Conservation (phyloP, 1,140 invertebrate genomes). For the Leptestheria dahalacensis region DNA sequence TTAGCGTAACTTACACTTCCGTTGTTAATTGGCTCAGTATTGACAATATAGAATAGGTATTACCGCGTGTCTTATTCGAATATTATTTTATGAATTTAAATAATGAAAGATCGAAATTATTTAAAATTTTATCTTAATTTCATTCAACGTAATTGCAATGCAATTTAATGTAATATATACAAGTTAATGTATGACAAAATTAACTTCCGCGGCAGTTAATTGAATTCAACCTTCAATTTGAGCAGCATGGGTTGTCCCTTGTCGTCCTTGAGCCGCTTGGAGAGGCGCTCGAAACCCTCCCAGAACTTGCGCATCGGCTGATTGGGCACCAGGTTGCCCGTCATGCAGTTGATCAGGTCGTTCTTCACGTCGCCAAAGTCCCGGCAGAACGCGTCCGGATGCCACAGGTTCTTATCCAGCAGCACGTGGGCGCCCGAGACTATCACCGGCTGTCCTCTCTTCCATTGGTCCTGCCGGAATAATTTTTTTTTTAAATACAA, state of each 20-base stretch:
- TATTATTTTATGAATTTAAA: too few relatives aligned
- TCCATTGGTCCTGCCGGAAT: conserved; percentile 94
- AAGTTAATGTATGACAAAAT: background rate
- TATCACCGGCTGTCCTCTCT: conserved; percentile 83
- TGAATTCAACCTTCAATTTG: conserved; percentile 41
- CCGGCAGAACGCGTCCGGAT: conserved; percentile 69
- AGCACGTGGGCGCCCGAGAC: conserved; percentile 71
- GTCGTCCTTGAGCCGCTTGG: conserved; percentile 50
- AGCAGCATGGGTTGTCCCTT: conserved; percentile 65
- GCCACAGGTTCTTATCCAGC: conserved; percentile 70
- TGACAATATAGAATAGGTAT: too few relatives aligned
- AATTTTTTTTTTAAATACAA: too few relatives aligned
- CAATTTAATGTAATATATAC: background rate
- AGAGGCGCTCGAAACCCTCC: conserved; percentile 84
- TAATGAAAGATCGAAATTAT: too few relatives aligned
- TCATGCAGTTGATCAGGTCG: conserved; percentile 83
- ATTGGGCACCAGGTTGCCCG: conserved; percentile 67
- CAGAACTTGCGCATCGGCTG: conserved; percentile 86
- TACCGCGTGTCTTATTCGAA: too few relatives aligned
- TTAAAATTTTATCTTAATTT: too few relatives aligned
- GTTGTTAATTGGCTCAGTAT: too few relatives aligned
- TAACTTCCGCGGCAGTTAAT: background rate
- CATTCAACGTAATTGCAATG: background rate
- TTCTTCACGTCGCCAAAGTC: conserved; percentile 86
- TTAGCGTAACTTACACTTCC: too few relatives aligned